A percentile compares a stretch with the other conserved stretches of the same genome.
phyloP scores from a whole-genome alignment of 2,888 invertebrate genomes.

The Drosophila seclusa region DNA sequence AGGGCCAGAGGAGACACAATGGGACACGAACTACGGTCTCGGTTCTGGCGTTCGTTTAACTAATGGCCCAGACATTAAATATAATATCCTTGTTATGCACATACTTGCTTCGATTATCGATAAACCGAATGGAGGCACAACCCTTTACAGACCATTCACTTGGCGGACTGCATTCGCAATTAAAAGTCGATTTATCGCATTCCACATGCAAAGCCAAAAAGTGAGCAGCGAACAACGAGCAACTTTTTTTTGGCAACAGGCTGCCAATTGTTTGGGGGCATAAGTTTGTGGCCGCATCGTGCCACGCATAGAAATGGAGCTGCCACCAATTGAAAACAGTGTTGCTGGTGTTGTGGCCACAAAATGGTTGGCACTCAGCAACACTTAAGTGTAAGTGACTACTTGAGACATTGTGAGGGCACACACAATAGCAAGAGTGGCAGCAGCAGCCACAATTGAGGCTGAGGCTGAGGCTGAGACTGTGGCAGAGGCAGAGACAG shows the following conservation, averaged over 20 bases:
- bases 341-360: slow-evolving; percentile 61
- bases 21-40: neutral
- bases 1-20: slow-evolving; percentile 4
- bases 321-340: slow-evolving; percentile 47
- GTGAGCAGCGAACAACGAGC: slow-evolving; percentile 6
- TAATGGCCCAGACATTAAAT: slow-evolving; percentile 61
- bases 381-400: slow-evolving; percentile 74
- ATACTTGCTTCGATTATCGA: slow-evolving; percentile 56
- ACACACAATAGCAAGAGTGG: slow-evolving; percentile 25
- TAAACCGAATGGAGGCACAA: slow-evolving; percentile 19
- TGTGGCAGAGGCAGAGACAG: slow-evolving; percentile 6
- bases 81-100: slow-evolving; percentile 61
- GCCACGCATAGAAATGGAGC: slow-evolving; percentile 70
- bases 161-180: slow-evolving; percentile 46
- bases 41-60: slow-evolving; percentile 30
- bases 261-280: slow-evolving; percentile 10
- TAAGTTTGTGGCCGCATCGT: slow-evolving; percentile 50
- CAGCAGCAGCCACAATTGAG: slow-evolving; percentile 3
- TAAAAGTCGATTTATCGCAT: slow-evolving; percentile 58
- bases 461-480: neutral
- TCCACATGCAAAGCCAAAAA: slow-evolving; percentile 34
- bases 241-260: slow-evolving; percentile 41
- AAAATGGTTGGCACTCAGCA: slow-evolving; percentile 74
- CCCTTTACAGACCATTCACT: slow-evolving; percentile 34
- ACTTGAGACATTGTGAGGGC: slow-evolving; percentile 63